Percentiles rank a stretch among this genome's conserved stretches.
These are phyloP conservation scores for Orthosia incerta DNA, from an alignment of 2,888 invertebrate species.

Conservation along the genomic window DNA sequence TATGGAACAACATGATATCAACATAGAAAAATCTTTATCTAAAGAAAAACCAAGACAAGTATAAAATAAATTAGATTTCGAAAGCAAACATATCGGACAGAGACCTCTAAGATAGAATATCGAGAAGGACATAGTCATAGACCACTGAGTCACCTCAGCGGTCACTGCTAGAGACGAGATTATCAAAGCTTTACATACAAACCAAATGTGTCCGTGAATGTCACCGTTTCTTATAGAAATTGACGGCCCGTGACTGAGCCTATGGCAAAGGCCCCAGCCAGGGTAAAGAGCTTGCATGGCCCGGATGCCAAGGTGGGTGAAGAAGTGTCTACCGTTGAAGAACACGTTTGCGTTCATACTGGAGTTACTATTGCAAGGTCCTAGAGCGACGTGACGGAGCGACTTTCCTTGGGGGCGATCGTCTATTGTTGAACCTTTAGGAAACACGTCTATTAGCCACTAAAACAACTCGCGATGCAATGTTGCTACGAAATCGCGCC, in stretches of 20 bases:
- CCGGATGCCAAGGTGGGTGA: too few relatives aligned
- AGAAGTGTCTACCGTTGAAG: too few relatives aligned
- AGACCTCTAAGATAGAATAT: conserved; percentile 47
- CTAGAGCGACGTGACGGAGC: neutral
- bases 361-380: neutral
- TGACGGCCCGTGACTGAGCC: too few relatives aligned
- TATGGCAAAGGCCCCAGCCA: too few relatives aligned
- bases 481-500: neutral
- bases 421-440: neutral
- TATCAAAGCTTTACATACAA: neutral
- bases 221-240: too few relatives aligned
- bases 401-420: neutral
- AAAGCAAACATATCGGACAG: conserved; percentile 53
- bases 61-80: conserved; percentile 52
- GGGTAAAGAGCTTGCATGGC: too few relatives aligned
- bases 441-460: neutral
- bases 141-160: neutral
- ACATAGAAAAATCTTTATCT: conserved; percentile 8
- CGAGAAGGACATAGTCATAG: conserved; percentile 51
- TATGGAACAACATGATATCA: conserved; percentile 1
- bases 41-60: conserved; percentile 16
- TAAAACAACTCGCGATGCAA: neutral
- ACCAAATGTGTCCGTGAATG: neutral
- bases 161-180: neutral
- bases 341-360: neutral